Evolutionary conservation across 2,888 invertebrate species (phyloP), one percentile per base, ranked within the genome.

Genomic region (Zhengitettix transpicula): DNA sequence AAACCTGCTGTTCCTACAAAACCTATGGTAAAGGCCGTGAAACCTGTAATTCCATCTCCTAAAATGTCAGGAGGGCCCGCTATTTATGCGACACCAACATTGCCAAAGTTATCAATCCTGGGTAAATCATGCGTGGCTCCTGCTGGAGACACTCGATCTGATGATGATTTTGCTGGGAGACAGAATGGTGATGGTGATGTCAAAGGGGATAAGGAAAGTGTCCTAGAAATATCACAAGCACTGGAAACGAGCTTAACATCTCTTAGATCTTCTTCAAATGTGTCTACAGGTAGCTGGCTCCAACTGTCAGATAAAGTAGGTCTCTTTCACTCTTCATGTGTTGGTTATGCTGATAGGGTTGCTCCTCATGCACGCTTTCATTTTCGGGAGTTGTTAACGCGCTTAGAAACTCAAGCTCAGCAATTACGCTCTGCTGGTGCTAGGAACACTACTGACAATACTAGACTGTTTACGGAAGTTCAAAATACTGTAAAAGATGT

Each of bases 291-390:
- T n/a, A 84, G 84, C 64, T 88, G 89, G 82, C 76, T 89, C 61
- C 85, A 88, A 67, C 74, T 89, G 40, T 87, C 87, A 14, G 89
- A 89, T 68, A 87, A 87, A 71, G 81, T 77, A 69, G 87, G 89
- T 66, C 79, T 87, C 65, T 79, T 95, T 67, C 88, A 91, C 69
- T 83, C 84, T 17, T 84, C 87, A 65, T 94, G 93, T 74, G 81
- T 85, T 67, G 84, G 85, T 66, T 90, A 89, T 68, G 88, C 89
- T 15, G 94, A 94, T 67, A 80, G 79, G 65, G 84, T 89, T 68
- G 87, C 90, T 12, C 89, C 91, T 16, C 90, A 92, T 70, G 84
- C 87, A 57, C 87, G 93, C 69, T 92, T 94, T 73, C 88, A 92
- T 67, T 87, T 91, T 70, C 83, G 89, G 52, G 85, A 88, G 71